Evolutionary conservation across 1,140 invertebrate genomes (phyloP).

Genomic region (Drosophila gunungcola): DNA sequence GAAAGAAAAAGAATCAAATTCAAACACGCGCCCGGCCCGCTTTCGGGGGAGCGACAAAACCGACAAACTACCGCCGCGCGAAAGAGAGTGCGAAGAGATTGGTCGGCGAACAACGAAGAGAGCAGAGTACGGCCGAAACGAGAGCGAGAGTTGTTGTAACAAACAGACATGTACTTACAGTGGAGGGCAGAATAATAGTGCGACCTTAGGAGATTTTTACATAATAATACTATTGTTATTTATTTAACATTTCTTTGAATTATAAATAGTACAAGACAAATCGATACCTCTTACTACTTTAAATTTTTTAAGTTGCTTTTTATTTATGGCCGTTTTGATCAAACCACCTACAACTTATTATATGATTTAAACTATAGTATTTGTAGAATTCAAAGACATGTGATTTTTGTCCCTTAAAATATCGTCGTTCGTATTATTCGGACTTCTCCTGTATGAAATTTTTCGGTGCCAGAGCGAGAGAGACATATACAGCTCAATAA

Average conservation of each 20-base stretch:
- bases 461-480: slow-evolving; percentile 13
- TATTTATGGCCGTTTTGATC: too few relatives aligned
- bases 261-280: too few relatives aligned
- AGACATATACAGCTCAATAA: neutral
- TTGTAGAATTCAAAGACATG: too few relatives aligned
- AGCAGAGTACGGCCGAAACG: slow-evolving; percentile 7
- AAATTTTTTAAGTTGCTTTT: too few relatives aligned
- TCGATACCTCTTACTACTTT: too few relatives aligned
- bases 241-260: too few relatives aligned
- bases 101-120: neutral
- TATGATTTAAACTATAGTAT: too few relatives aligned
- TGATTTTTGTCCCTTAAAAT: too few relatives aligned
- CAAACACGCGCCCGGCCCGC: slow-evolving; percentile 63
- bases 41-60: slow-evolving; percentile 44
- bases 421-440: slow-evolving; percentile 6
- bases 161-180: slow-evolving; percentile 12
- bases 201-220: neutral
- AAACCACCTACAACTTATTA: too few relatives aligned
- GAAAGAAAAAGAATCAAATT: slow-evolving; percentile 82
- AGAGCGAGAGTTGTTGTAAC: slow-evolving; percentile 53
- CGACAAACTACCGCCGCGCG: slow-evolving; percentile 57
- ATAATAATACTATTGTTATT: neutral
- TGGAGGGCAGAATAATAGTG: neutral
- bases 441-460: neutral
- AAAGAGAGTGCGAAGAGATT: slow-evolving; percentile 18